These are phyloP conservation scores for Drosophila melanosoma DNA, from an alignment of 2,888 invertebrate species.

Conservation along the genomic window DNA sequence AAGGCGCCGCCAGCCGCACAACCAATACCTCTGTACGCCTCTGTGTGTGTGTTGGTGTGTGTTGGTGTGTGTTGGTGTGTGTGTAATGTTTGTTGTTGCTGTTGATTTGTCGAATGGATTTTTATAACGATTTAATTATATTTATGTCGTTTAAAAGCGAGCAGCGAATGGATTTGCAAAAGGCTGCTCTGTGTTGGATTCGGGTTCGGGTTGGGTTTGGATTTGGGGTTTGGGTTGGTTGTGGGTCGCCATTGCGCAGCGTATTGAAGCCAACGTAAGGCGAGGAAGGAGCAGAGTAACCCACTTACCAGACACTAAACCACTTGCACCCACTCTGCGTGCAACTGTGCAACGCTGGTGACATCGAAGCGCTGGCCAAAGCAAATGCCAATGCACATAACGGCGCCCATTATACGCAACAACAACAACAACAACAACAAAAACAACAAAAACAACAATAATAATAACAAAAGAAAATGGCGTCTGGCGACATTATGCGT, in stretches of 20 bases:
- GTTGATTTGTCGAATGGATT: constrained; percentile 63
- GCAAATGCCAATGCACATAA: constrained; percentile 68
- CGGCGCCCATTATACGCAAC: constrained; percentile 76
- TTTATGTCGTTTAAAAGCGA: constrained; percentile 63
- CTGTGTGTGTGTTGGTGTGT: neutral
- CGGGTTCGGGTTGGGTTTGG: neutral
- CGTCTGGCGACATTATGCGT: constrained; percentile 67
- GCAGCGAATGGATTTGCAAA: neutral
- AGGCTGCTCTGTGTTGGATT: neutral
- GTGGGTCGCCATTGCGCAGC: constrained; percentile 27
- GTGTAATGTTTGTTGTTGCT: constrained; percentile 13
- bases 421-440: constrained; percentile 47
- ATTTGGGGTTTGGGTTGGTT: neutral
- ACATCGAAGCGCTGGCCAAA: constrained; percentile 33
- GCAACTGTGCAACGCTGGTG: neutral
- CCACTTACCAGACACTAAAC: neutral
- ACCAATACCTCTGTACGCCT: constrained; percentile 17
- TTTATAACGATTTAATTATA: constrained; percentile 79
- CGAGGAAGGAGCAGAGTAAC: constrained; percentile 43
- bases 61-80: constrained; percentile 10
- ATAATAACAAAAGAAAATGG: constrained; percentile 63
- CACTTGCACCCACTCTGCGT: neutral
- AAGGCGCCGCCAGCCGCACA: constrained; percentile 9
- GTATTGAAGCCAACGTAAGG: constrained; percentile 71
- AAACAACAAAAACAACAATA: constrained; percentile 38